A percentile compares a stretch with the other conserved stretches of the same genome.
These are phyloP conservation scores for Protobothrops flavoviridis DNA, from an alignment of 2,113 vertebrate species.

Conservation along the genomic window DNA sequence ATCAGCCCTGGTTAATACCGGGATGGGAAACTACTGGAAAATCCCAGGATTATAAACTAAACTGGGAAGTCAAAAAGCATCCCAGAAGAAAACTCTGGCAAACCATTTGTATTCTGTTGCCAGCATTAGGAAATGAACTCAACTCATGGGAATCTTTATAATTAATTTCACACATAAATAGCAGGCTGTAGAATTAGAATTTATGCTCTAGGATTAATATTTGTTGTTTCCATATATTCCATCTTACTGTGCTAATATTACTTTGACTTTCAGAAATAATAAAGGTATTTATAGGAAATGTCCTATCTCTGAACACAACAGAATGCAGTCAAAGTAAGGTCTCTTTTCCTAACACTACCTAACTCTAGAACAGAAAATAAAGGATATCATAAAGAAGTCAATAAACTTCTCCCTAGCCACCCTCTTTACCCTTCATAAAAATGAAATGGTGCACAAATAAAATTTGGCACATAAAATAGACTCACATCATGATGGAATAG, in stretches of 20 bases:
- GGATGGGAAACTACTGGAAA: neutral
- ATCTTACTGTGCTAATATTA: neutral
- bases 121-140: neutral
- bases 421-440: neutral
- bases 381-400: neutral
- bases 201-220: neutral
- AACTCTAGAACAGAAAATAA: neutral
- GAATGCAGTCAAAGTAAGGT: neutral
- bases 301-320: neutral
- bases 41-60: neutral
- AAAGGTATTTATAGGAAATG: neutral
- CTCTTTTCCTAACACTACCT: neutral
- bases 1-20: neutral
- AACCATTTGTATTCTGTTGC: neutral
- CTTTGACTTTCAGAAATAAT: neutral
- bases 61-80: neutral
- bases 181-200: neutral
- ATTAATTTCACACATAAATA: neutral
- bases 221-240: neutral
- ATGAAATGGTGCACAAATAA: neutral
- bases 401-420: neutral
- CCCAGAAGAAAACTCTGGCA: neutral
- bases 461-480: neutral
- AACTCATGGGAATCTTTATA: neutral
- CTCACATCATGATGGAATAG: neutral